Evolutionary conservation across 2,888 invertebrate species (phyloP).

Genomic region (Linnaemya vulpina): DNA sequence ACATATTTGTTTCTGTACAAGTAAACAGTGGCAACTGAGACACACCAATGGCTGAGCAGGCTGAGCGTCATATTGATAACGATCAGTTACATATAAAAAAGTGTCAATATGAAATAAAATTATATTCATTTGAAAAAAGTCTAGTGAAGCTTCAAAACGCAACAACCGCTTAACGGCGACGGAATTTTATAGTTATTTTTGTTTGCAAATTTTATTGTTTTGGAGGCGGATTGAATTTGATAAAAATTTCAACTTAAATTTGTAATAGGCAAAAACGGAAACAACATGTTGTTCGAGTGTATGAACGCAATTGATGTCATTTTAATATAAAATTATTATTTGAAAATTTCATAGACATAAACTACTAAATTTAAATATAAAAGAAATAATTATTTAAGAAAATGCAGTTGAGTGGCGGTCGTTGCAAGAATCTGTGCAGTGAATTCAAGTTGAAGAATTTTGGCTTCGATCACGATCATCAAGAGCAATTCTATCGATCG

Average conservation of each 20-base stretch:
- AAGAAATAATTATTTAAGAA: slow-evolving; percentile 36
- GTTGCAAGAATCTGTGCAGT: slow-evolving; percentile 76
- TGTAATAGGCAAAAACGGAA: no score
- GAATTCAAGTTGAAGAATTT: slow-evolving; percentile 80
- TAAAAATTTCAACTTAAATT: not conserved
- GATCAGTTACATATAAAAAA: slow-evolving; percentile 74
- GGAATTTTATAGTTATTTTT: slow-evolving; percentile 4
- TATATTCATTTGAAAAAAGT: slow-evolving; percentile 75
- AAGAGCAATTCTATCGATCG: slow-evolving; percentile 81
- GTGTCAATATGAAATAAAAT: slow-evolving; percentile 72
- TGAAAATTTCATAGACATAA: not conserved
- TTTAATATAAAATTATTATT: not conserved
- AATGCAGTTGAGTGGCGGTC: slow-evolving; percentile 76
- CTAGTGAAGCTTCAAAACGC: slow-evolving; percentile 64
- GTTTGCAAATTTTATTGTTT: not conserved
- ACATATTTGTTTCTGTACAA: slow-evolving; percentile 27
- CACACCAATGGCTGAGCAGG: not conserved
- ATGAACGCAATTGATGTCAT: no score
- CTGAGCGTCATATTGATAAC: slow-evolving; percentile 5
- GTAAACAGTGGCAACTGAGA: slow-evolving; percentile 5
- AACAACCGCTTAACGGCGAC: slow-evolving; percentile 10
- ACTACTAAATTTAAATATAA: slow-evolving; percentile 4
- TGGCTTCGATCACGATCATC: slow-evolving; percentile 78
- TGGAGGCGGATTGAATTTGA: not conserved
- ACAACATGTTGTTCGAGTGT: no score